A percentile compares a stretch with the other conserved stretches of the same genome.
Evolutionary conservation across 2,797 vertebrate genomes (phyloP).

Genomic region (Gallinago solitaria): DNA sequence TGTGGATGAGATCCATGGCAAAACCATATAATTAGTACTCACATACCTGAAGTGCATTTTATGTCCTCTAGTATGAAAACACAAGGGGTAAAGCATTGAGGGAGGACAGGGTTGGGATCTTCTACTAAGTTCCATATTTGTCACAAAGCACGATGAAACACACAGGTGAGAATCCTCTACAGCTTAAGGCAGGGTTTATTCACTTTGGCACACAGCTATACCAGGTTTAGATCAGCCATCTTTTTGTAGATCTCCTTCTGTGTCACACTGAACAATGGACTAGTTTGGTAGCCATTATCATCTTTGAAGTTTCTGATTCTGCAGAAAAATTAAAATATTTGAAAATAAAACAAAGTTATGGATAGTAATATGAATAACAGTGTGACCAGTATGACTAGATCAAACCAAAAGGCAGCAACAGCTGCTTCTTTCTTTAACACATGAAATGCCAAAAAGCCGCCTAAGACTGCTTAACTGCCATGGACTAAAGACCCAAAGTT

Average conservation of each 20-base stretch:
- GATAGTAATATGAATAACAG: background rate
- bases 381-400: background rate
- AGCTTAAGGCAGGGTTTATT: background rate
- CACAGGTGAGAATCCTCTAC: background rate
- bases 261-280: background rate
- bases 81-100: accelerated
- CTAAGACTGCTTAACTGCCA: background rate
- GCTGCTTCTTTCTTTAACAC: background rate
- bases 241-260: background rate
- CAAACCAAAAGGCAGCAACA: background rate
- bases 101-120: background rate
- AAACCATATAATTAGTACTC: background rate
- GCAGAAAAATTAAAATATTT: background rate
- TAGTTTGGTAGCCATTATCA: background rate
- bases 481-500: background rate
- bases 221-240: background rate
- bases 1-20: background rate
- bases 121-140: accelerated
- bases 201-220: background rate
- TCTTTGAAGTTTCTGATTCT: background rate
- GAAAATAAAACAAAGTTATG: background rate
- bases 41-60: background rate
- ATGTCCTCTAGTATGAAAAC: background rate
- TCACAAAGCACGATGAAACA: accelerated
- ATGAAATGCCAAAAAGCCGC: background rate